Conservation (phyloP, 2,113 vertebrate genomes). For the Ramphastos sulfuratus region DNA sequence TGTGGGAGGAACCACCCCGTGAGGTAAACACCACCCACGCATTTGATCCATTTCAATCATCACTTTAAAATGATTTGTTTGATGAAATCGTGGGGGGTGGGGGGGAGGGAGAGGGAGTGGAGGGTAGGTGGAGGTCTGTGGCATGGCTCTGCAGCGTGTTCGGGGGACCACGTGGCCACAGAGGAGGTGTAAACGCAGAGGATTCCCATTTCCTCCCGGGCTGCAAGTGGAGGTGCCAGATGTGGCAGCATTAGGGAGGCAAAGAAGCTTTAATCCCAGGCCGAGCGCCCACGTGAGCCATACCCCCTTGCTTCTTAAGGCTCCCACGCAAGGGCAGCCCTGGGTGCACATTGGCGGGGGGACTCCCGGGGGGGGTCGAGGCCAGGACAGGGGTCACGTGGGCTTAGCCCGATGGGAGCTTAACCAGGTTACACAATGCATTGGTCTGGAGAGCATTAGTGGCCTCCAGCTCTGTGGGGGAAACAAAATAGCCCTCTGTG, state of each 20-base stretch:
- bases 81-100: background rate
- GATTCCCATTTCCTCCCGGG: background rate
- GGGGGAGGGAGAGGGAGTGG: conserved; percentile 9
- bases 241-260: conserved; percentile 59
- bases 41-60: background rate
- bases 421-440: conserved; percentile 57
- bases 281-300: background rate
- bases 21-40: conserved; percentile 38
- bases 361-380: background rate
- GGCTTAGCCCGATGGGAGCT: background rate
- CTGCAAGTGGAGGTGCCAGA: conserved; percentile 12
- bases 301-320: background rate
- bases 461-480: background rate
- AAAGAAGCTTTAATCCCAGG: conserved; percentile 47
- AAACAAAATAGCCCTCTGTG: background rate
- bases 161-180: background rate
- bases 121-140: background rate
- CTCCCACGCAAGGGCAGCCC: conserved; percentile 56
- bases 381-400: conserved; percentile 19
- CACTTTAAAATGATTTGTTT: conserved; percentile 32
- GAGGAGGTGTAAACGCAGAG: background rate
- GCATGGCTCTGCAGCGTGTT: background rate
- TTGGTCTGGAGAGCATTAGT: background rate
- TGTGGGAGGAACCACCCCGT: background rate
- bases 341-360: background rate